Base-by-base conservation (phyloP, 2,113 vertebrate genomes). In the Colistium nudipinnis region DNA sequence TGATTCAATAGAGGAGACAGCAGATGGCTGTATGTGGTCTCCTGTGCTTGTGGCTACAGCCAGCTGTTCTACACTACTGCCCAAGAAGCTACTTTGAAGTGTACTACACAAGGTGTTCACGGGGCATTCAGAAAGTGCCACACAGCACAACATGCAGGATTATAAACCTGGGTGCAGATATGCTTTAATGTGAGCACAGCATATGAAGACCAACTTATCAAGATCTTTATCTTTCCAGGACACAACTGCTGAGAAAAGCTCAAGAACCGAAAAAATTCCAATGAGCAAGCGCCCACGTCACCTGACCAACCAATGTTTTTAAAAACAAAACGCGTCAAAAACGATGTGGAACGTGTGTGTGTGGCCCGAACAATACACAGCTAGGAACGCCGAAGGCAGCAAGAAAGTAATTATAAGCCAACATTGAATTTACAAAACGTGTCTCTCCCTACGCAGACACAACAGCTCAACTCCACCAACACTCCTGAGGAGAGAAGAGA, bases 121-220 rank as follows among this genome's bases (percentile, higher is more conserved):
- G 54, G 25, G 47, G 17, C 62, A 67, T 52, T 43, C 62, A 67
- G 54, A 33, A 70, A 74, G 39, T 43, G 33, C 45, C 59, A 19
- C 6, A 60, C 24, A 47, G 28, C 22, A 57, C n/a, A 27, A 33
- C 19, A 20, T 24, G 2, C 45, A 36, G 31, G 7, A 51, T 55
- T 47, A 56, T 25, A 30, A 39, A 22, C 27, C 57, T 38, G 38
- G 22, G 48, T 43, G 22, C 9, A 16, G 33, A 22, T 54, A 19
- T 11, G 45, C 20, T 53, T 60, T 8, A 2, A 14, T 22, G 24
- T 45, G 14, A 63, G 4, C 20, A 24, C 44, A 47, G 44, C 44
- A 47, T 6, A 22, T 4, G 9, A 28, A 27, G 13, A 7, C 25
- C 16, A 41, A 33, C 55, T 11, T 38, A 35, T 41, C n/a, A 51